Conservation (phyloP, 2,797 vertebrate genomes). For the Varecia variegata region DNA sequence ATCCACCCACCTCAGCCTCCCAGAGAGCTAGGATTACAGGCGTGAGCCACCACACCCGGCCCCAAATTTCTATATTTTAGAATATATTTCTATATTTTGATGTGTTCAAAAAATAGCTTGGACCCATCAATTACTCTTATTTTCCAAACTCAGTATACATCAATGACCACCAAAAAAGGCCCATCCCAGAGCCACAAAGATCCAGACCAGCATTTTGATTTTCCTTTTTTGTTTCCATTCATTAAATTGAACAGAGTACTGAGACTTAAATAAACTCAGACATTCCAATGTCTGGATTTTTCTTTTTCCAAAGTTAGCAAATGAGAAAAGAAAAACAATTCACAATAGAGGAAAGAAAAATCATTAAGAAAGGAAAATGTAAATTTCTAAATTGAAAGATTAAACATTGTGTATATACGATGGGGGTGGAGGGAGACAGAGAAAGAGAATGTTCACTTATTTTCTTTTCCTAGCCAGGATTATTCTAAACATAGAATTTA, state of each 20-base stretch:
- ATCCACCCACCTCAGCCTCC: too few species aligned
- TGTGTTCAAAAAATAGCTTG: conserved; percentile 49
- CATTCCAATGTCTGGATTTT: conserved; percentile 80
- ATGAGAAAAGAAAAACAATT: conserved; percentile 78
- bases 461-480: conserved; percentile 13
- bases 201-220: conserved; percentile 66
- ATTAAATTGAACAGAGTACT: conserved; percentile 75
- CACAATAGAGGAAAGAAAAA: conserved; percentile 62
- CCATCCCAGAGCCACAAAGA: conserved; percentile 50
- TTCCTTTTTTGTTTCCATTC: conserved; percentile 67
- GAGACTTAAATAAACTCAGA: conserved; percentile 81
- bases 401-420: conserved; percentile 13
- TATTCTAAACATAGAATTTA: conserved; percentile 32
- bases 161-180: conserved; percentile 49
- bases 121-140: neutral
- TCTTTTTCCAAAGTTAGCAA: conserved; percentile 75
- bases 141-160: conserved; percentile 39
- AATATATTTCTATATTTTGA: neutral
- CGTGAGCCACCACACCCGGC: too few species aligned
- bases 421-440: neutral
- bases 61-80: neutral
- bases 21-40: too few species aligned
- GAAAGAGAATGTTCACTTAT: neutral
- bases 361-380: conserved; percentile 51
- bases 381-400: conserved; percentile 58